Percentiles rank a stretch among this genome's conserved stretches.
These are phyloP conservation scores for Hestina assimilis DNA, from an alignment of 1,140 invertebrate genomes.

Conservation along the genomic window DNA sequence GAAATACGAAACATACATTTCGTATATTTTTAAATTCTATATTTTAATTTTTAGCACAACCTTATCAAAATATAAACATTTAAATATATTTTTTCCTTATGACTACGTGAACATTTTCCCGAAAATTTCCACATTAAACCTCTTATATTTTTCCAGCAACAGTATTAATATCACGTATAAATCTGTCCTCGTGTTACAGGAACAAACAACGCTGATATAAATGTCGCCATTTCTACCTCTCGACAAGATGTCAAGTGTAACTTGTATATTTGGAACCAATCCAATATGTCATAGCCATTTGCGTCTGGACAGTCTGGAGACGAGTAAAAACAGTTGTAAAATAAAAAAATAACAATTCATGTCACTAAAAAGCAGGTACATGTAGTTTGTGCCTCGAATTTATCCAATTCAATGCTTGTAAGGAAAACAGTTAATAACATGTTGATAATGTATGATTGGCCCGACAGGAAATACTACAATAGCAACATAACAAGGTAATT, in stretches of 20 bases:
- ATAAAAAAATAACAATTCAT: not conserved
- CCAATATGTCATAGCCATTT: slow-evolving; percentile 19
- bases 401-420: too few species aligned
- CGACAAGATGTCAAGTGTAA: slow-evolving; percentile 19
- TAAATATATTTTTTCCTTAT: not conserved
- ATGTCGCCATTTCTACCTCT: slow-evolving; percentile 11
- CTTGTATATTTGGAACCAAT: slow-evolving; percentile 20
- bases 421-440: too few species aligned
- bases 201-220: slow-evolving; percentile 22
- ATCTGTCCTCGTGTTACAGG: slow-evolving; percentile 20
- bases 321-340: not conserved
- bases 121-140: not conserved
- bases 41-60: too few species aligned
- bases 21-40: too few species aligned
- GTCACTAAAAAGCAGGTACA: too few species aligned
- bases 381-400: too few species aligned
- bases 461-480: too few species aligned
- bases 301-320: not conserved
- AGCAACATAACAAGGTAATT: too few species aligned
- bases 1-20: too few species aligned
- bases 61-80: too few species aligned
- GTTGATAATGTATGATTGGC: too few species aligned
- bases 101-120: not conserved
- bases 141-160: not conserved
- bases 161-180: slow-evolving; percentile 19